Evolutionary conservation across 2,888 invertebrate species (phyloP).

Genomic region (Miltochrista miniata): DNA sequence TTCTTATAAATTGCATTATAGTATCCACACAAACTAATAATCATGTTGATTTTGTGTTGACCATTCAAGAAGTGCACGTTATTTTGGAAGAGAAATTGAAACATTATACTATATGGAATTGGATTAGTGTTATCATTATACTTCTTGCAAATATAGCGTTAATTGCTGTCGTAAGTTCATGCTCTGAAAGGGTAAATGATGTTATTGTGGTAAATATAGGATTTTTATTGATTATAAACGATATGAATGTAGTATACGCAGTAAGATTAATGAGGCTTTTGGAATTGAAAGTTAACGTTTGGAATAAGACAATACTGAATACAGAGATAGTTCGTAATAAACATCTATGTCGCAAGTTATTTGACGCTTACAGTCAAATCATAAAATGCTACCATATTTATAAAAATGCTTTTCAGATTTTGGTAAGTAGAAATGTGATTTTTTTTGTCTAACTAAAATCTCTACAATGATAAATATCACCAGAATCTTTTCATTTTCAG

Average conservation of each 20-base stretch:
- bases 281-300: slow-evolving; percentile 9
- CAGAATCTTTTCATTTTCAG: too few species aligned
- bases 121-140: background rate
- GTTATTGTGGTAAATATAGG: too few species aligned
- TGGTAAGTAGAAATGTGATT: too few species aligned
- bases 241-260: slow-evolving; percentile 10
- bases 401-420: background rate
- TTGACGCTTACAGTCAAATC: background rate
- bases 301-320: background rate
- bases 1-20: background rate
- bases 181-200: too few species aligned
- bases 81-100: background rate
- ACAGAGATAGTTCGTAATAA: background rate
- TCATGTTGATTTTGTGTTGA: slow-evolving; percentile 7
- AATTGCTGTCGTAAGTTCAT: too few species aligned
- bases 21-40: background rate
- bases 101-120: background rate
- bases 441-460: too few species aligned
- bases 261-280: slow-evolving; percentile 6
- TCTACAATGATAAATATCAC: too few species aligned
- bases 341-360: background rate
- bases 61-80: slow-evolving; percentile 4
- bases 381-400: background rate
- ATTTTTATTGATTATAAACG: background rate
- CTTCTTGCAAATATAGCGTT: background rate